phyloP scores from a whole-genome alignment of 2,888 invertebrate genomes.

The Protodeltote pygarga region DNA sequence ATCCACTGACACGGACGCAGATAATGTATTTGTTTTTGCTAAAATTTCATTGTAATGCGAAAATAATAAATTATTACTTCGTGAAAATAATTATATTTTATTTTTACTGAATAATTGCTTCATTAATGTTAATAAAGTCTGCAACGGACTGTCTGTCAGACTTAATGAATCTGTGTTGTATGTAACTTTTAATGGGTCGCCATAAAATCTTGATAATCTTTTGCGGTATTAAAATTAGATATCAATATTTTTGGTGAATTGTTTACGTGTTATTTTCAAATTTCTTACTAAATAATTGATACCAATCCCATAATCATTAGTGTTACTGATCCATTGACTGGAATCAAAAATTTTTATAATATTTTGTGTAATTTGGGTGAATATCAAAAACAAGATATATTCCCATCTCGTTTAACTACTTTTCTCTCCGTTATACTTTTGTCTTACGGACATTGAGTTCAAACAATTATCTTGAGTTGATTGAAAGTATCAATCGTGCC shows the following conservation, averaged over 20 bases:
- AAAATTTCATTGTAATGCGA: conserved; percentile 73
- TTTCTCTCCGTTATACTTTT: conserved; percentile 17
- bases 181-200: not conserved
- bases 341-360: too few species aligned
- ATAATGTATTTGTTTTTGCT: conserved; percentile 81
- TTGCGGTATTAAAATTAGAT: too few species aligned
- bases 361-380: too few species aligned
- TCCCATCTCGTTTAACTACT: conserved; percentile 19
- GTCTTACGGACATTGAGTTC: conserved; percentile 17
- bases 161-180: conserved; percentile 19
- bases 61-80: conserved; percentile 71
- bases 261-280: too few species aligned
- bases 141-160: conserved; percentile 23
- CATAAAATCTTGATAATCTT: too few species aligned
- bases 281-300: too few species aligned
- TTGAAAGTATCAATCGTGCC: conserved; percentile 32
- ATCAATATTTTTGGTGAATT: too few species aligned
- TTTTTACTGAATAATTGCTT: conserved; percentile 69
- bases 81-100: conserved; percentile 63
- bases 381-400: too few species aligned
- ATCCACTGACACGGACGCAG: conserved; percentile 71
- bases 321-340: too few species aligned
- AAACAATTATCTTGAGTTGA: conserved; percentile 40
- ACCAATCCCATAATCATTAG: too few species aligned
- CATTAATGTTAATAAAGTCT: conserved; percentile 69